Evolutionary conservation across 1,140 invertebrate species (phyloP).

Genomic region (Drosophila orosa): DNA sequence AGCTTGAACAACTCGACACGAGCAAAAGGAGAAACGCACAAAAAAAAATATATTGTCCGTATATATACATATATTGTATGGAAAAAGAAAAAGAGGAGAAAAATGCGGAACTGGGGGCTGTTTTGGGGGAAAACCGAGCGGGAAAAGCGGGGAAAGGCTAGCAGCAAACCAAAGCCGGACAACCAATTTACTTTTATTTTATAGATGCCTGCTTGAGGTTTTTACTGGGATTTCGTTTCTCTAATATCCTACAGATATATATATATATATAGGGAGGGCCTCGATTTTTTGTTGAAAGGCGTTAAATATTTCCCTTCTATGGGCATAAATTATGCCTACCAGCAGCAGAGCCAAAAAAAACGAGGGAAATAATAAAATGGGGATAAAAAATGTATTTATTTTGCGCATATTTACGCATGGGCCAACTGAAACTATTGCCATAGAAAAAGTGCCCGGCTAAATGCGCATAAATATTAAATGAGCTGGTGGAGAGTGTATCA

Average conservation of each 20-base stretch:
- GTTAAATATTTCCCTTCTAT: conserved; percentile 60
- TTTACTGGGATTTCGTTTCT: conserved; percentile 30
- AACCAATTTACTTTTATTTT: conserved; percentile 69
- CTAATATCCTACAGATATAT: conserved; percentile 12
- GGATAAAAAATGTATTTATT: conserved; percentile 62
- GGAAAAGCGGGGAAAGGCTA: conserved; percentile 8
- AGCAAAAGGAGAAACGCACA: conserved; percentile 35
- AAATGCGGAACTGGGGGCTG: conserved; percentile 30
- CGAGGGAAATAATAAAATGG: conserved; percentile 37
- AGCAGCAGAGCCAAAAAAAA: conserved; percentile 33
- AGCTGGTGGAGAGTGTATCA: conserved; percentile 62
- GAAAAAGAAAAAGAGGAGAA: conserved; percentile 17
- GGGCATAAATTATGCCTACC: conserved; percentile 60
- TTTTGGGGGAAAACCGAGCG: conserved; percentile 7
- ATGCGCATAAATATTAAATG: conserved; percentile 71
- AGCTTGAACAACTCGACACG: conserved; percentile 55
- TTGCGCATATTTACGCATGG: conserved; percentile 62
- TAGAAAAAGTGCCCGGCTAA: conserved; percentile 52
- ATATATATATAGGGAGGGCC: background rate
- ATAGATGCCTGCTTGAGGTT: conserved; percentile 52
- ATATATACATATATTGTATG: background rate
- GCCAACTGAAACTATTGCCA: conserved; percentile 51
- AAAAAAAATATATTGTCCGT: conserved; percentile 15
- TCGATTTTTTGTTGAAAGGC: conserved; percentile 36
- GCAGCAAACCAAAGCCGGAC: conserved; percentile 43